Base-by-base conservation (phyloP, 2,888 invertebrate genomes). In the Prenolepis imparis region DNA sequence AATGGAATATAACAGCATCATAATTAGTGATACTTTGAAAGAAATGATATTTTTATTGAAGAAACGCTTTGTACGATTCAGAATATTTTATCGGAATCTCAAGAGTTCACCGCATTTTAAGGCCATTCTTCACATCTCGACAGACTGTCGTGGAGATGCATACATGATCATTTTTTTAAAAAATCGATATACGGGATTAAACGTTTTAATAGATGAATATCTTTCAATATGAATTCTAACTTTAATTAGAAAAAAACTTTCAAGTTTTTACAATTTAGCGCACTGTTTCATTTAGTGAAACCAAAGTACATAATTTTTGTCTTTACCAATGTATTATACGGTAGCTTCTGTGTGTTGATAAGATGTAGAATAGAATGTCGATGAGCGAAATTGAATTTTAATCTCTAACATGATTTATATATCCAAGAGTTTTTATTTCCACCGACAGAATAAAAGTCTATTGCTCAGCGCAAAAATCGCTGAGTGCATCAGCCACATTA, bases 71-170 rank as follows among this genome's bases (percentile, higher is more conserved):
- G 48, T 82, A 64, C 68, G 81, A 84, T 82, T 83, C 59, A 55
- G 59, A 82, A 80, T 81, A 82, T 74, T 78, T 74, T 81, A 63
- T 78, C 70, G 61, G 73, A 85, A 87, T 84, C 82, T 86, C 84
- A 81, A 70, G 52, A 52, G 74, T 86, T 86, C 59, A 70, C 44
- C 88, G 78, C 83, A 74, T 84, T 83, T 84, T 89, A 89, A 89
- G 89, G 89, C 89, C 89, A 89, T 89, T 85, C 84, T 75, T 67
- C 52, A 36, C 82, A 68, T 83, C 74, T 70, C 78, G 89, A 89
- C 82, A 89, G 86, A 89, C 87, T 73, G 84, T 84, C 80, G n/a
- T 83, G 83, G 77, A 87, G 84, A 84, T 83, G 84, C 77, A 83
- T 87, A 82, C 48, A 80, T 73, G 59, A 36, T 83, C 6, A 44